Conservation (phyloP, 2,113 vertebrate species). For the Varanus salvator region DNA sequence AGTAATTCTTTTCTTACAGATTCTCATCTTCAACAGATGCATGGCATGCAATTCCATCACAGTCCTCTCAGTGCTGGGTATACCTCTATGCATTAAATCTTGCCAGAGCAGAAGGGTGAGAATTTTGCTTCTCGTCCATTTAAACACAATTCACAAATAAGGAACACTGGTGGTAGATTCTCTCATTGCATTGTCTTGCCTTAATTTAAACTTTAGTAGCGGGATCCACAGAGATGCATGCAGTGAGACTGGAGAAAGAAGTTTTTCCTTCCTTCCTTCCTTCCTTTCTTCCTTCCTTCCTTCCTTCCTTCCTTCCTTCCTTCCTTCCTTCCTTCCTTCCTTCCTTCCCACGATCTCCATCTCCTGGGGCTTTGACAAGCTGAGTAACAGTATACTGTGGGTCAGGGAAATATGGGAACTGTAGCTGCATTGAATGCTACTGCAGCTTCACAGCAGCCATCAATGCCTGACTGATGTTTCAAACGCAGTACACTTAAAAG, state of each 20-base stretch:
- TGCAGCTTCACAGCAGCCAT: background rate
- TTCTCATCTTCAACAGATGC: no score
- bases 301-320: background rate
- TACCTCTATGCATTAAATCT: no score
- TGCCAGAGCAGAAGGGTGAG: no score
- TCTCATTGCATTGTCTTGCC: background rate
- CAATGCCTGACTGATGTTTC: background rate
- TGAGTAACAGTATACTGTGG: background rate
- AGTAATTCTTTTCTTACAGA: no score
- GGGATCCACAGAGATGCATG: no score
- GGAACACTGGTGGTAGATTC: no score
- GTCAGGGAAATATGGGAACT: background rate
- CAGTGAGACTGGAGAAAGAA: background rate
- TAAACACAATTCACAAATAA: no score
- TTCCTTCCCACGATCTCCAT: background rate
- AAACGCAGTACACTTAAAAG: background rate
- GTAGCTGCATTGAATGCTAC: background rate
- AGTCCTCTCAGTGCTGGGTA: no score
- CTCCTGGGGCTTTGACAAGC: background rate
- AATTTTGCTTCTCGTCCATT: no score
- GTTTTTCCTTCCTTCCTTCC: background rate
- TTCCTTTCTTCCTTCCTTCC: no score
- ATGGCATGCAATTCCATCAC: no score
- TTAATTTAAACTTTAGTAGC: background rate
- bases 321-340: no score